Percentiles rank a stretch among this genome's conserved stretches.
These are phyloP conservation scores for Protodeltote pygarga DNA, from an alignment of 2,888 invertebrate genomes.

Conservation along the genomic window DNA sequence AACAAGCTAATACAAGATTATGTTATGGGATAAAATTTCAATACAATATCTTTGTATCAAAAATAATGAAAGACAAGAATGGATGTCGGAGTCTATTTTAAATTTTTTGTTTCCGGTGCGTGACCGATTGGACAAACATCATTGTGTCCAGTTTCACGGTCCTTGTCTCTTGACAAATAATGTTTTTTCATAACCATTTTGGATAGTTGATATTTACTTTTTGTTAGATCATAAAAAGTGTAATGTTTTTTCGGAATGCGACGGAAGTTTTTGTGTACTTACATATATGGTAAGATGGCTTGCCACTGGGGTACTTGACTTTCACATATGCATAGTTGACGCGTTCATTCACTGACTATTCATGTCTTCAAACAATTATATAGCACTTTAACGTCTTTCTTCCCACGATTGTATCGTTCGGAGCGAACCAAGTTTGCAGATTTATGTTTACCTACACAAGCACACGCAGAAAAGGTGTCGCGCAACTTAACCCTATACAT, in stretches of 20 bases:
- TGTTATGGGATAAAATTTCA: constrained; percentile 37
- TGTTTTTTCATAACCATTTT: constrained; percentile 57
- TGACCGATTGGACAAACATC: constrained; percentile 66
- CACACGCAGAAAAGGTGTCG: constrained; percentile 41
- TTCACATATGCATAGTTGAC: constrained; percentile 62
- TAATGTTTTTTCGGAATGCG: constrained; percentile 22
- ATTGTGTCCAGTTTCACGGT: constrained; percentile 68
- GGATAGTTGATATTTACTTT: constrained; percentile 38
- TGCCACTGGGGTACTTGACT: constrained; percentile 47
- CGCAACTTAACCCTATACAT: constrained; percentile 8
- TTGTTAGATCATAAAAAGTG: constrained; percentile 29
- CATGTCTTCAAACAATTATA: constrained; percentile 76
- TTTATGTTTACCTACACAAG: constrained; percentile 67
- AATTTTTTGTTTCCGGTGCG: constrained; percentile 57
- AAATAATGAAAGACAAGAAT: constrained; percentile 49
- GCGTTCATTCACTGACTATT: constrained; percentile 72
- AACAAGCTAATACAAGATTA: constrained; percentile 13
- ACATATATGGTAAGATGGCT: constrained; percentile 23
- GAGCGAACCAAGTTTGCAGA: constrained; percentile 67
- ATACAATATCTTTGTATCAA: constrained; percentile 39
- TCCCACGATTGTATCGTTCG: constrained; percentile 78
- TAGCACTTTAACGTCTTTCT: constrained; percentile 73
- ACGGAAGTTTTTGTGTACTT: constrained; percentile 34
- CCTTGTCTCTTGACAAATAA: constrained; percentile 69
- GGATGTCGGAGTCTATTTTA: constrained; percentile 50